Evolutionary conservation across 2,888 invertebrate genomes (phyloP).

Genomic region (Monoplex corrugatus): DNA sequence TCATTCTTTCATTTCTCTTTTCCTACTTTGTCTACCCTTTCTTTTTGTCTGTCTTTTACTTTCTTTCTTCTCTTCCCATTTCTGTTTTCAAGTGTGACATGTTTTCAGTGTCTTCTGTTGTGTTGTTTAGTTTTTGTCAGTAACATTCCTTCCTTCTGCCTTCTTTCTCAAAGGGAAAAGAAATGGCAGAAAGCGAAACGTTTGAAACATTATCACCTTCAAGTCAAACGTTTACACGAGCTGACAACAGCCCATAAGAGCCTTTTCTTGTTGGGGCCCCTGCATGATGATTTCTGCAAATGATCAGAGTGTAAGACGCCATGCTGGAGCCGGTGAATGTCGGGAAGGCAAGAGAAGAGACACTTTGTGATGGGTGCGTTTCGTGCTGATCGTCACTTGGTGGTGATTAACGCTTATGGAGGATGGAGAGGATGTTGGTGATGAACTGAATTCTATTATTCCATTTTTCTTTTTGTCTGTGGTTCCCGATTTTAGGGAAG

Average conservation of each 20-base stretch:
- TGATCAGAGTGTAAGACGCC: constrained; percentile 27
- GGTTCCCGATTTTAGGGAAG: no score
- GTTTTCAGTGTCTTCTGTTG: no score
- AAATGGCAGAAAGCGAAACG: neutral
- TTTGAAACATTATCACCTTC: neutral
- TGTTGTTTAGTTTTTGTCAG: no score
- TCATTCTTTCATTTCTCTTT: neutral
- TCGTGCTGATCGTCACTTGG: neutral
- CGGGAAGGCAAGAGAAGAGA: neutral
- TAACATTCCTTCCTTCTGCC: neutral
- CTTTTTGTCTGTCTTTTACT: neutral
- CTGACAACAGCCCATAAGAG: constrained; percentile 14
- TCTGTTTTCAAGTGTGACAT: neutral
- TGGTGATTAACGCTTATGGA: constrained; percentile 21
- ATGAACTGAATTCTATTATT: no score
- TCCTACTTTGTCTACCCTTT: neutral
- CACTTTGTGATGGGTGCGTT: neutral
- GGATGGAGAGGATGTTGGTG: no score
- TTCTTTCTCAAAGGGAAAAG: neutral
- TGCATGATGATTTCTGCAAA: constrained; percentile 27
- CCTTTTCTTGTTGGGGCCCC: constrained; percentile 23
- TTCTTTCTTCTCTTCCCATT: neutral
- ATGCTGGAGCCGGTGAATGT: neutral
- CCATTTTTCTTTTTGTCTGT: no score
- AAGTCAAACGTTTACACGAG: constrained; percentile 34